Evolutionary conservation across 2,113 vertebrate species (phyloP), one percentile per base, ranked within the genome.

Genomic region (Pipa parva): DNA sequence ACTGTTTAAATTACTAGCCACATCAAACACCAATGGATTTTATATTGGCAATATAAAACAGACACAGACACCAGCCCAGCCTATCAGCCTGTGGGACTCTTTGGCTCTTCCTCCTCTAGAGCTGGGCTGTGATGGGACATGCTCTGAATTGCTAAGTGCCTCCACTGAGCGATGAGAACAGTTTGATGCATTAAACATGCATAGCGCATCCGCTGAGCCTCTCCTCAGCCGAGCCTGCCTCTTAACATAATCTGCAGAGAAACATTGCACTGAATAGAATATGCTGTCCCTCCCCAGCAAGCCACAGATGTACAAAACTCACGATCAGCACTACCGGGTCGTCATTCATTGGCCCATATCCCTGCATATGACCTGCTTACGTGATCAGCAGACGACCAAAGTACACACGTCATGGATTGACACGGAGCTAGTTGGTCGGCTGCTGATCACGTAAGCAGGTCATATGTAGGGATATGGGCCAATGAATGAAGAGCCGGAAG

Each of bases 141-240:
- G 89, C 84, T 87, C 86, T 85, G 88, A 91, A 91, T 90, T 84
- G 83, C 87, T 88, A 90, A 91, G 87, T 87, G 89, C 85, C 87
- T 91, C 87, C 88, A 87, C 84, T 89, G 87, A 90, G 81, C 86
- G 75, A 87, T 88, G 89, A 85, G 65, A 59, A 83, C 85, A 87
- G 49, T 91, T 91, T 91, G 89, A 90, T 88, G 89, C 89, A 91
- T 89, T 87, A 88, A 87, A 88, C 88, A 90, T 88, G 89, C 89
- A 91, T 89, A 87, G 88, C 87, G 89, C 88, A 91, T 88, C 84
- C 85, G 83, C 78, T 86, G 85, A 83, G 65, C 84, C 86, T 90
- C 86, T 85, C 86, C 84, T 85, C 75, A 81, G 84, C 88, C 84
- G 79, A 87, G 79, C 83, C 72, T 84, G 87, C 81, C 85, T 85